Evolutionary conservation across 2,113 vertebrate genomes (phyloP).

Genomic region (Boulengeromyrus knoepffleri): DNA sequence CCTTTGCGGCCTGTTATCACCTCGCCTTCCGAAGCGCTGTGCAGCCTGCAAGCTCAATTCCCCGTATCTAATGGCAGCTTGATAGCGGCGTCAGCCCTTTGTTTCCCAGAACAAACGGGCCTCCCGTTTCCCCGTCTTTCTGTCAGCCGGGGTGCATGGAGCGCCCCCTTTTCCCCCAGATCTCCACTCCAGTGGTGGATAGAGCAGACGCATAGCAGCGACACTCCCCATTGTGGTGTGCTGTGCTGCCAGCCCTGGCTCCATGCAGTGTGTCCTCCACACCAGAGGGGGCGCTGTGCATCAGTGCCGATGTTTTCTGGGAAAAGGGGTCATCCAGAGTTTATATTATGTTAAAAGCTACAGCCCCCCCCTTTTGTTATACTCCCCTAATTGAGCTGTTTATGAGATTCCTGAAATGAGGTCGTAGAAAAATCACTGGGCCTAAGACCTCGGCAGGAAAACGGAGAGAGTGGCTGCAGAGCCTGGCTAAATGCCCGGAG

Average conservation of each 20-base stretch:
- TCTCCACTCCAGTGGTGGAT: background rate
- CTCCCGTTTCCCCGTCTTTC: slow-evolving; percentile 34
- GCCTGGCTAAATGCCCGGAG: background rate
- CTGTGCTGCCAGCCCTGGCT: background rate
- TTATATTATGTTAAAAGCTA: background rate
- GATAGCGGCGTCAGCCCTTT: slow-evolving; percentile 61
- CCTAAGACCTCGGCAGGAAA: background rate
- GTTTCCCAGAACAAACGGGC: slow-evolving; percentile 58
- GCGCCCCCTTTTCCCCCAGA: slow-evolving; percentile 9
- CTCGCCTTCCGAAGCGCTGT: slow-evolving; percentile 55
- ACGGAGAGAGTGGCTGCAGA: background rate
- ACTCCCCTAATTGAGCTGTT: background rate
- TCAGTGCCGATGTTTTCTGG: background rate
- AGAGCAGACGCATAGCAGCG: background rate
- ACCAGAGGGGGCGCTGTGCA: background rate
- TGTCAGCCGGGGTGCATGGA: slow-evolving; percentile 16
- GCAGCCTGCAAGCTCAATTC: slow-evolving; percentile 60
- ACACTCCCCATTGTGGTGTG: background rate
- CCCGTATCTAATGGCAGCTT: slow-evolving; percentile 66
- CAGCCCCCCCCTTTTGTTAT: background rate
- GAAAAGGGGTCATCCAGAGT: background rate
- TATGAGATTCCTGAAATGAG: background rate
- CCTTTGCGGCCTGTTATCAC: slow-evolving; percentile 67
- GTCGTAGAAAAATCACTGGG: background rate
- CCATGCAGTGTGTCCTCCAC: background rate